Percentiles rank a stretch among this genome's conserved stretches.
These are phyloP conservation scores for Stenoptilia bipunctidactyla DNA, from an alignment of 2,888 invertebrate genomes.

Conservation along the genomic window DNA sequence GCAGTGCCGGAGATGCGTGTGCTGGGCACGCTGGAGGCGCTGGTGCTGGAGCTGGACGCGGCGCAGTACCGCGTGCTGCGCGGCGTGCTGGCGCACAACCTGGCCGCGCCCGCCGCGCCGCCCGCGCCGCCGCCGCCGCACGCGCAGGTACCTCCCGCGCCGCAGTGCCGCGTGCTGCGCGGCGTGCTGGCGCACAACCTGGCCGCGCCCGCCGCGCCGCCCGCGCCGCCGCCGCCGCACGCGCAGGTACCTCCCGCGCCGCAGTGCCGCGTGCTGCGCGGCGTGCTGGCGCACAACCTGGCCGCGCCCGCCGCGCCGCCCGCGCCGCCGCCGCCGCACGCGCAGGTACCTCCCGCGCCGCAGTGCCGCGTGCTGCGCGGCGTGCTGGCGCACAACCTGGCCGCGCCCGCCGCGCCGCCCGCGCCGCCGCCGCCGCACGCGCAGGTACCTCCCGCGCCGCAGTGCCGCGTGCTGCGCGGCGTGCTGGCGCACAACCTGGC, in stretches of 20 bases:
- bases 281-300: slow-evolving; percentile 89
- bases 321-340: slow-evolving; percentile 12
- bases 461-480: too few relatives aligned
- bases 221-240: slow-evolving; percentile 13
- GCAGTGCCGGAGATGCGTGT: slow-evolving; percentile 90
- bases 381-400: slow-evolving; percentile 89
- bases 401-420: slow-evolving; percentile 48
- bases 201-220: slow-evolving; percentile 63
- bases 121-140: slow-evolving; percentile 13
- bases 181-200: slow-evolving; percentile 92
- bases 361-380: slow-evolving; percentile 92
- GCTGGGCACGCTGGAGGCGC: slow-evolving; percentile 86
- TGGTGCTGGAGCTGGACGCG: slow-evolving; percentile 85
- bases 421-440: slow-evolving; percentile 12
- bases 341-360: slow-evolving; percentile 53
- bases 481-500: too few relatives aligned
- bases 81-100: slow-evolving; percentile 89
- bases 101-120: slow-evolving; percentile 71
- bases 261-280: slow-evolving; percentile 90
- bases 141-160: slow-evolving; percentile 43
- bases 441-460: too few relatives aligned
- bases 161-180: slow-evolving; percentile 88
- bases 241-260: slow-evolving; percentile 53
- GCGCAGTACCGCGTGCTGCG: slow-evolving; percentile 89
- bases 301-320: slow-evolving; percentile 63